These are phyloP conservation scores for Elysia crispata DNA, from an alignment of 2,888 invertebrate genomes.

Conservation along the genomic window DNA sequence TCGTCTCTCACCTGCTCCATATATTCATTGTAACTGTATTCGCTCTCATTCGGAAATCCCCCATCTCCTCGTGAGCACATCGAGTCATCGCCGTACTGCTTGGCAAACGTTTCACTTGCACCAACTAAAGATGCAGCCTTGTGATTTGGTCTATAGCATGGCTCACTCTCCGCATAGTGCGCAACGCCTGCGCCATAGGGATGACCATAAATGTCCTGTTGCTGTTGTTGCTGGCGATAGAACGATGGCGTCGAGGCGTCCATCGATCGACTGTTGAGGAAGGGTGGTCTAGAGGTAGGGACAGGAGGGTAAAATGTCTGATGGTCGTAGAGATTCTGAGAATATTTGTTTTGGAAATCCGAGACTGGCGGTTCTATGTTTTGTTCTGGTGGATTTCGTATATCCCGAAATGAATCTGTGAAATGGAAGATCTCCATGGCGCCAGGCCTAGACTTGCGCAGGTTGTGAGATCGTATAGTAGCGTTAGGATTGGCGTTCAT, in stretches of 20 bases:
- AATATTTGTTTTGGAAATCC: constrained; percentile 11
- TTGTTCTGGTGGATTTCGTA: constrained; percentile 12
- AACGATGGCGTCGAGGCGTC: neutral
- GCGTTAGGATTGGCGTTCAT: constrained; percentile 66
- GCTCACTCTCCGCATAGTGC: constrained; percentile 65
- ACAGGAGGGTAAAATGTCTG: neutral
- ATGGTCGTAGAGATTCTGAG: constrained; percentile 10
- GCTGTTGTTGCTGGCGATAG: neutral
- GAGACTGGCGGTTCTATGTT: neutral
- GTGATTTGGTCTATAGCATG: constrained; percentile 49
- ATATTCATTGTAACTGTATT: constrained; percentile 70
- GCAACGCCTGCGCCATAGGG: constrained; percentile 38
- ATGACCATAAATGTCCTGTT: constrained; percentile 3
- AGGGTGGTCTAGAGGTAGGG: constrained; percentile 23
- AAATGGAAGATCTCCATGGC: constrained; percentile 67
- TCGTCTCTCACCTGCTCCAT: constrained; percentile 52
- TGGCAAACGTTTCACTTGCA: constrained; percentile 59
- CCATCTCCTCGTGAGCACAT: constrained; percentile 64
- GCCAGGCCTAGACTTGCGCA: constrained; percentile 58
- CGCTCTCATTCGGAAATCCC: constrained; percentile 65
- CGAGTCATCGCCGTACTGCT: constrained; percentile 67
- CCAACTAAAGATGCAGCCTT: constrained; percentile 39
- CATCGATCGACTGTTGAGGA: constrained; percentile 29
- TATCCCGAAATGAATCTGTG: constrained; percentile 57
- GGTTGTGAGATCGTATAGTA: constrained; percentile 69